Percentiles rank a stretch among this genome's conserved stretches.
Conservation (phyloP, 2,797 vertebrate species). For the Pangasius larnaudii region DNA sequence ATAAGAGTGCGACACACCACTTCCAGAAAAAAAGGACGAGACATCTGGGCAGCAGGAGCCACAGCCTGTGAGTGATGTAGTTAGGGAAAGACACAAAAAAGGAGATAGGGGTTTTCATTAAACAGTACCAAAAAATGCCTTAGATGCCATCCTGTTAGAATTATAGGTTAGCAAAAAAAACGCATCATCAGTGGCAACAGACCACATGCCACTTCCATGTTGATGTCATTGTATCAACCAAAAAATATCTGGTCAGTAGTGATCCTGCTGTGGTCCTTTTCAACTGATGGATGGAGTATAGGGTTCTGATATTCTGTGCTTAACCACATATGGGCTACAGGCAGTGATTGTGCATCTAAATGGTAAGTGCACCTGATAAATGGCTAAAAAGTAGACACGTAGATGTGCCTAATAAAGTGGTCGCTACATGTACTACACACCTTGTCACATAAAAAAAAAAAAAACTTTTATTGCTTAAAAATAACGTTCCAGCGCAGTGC, state of each 20-base stretch:
- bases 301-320: neutral
- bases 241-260: neutral
- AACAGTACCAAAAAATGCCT: neutral
- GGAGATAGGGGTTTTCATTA: neutral
- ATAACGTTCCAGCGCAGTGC: neutral
- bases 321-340: neutral
- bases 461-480: neutral
- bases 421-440: neutral
- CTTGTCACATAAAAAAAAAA: too few species aligned
- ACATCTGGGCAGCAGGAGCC: conserved; percentile 58
- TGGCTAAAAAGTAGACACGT: neutral
- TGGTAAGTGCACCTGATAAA: neutral
- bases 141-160: neutral
- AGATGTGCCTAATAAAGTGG: neutral
- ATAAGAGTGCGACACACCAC: conserved; percentile 75
- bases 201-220: neutral
- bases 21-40: conserved; percentile 73
- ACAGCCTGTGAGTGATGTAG: conserved; percentile 58
- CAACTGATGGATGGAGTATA: neutral
- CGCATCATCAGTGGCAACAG: neutral
- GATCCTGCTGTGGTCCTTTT: neutral
- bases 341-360: neutral
- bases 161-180: neutral
- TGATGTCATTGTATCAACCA: neutral
- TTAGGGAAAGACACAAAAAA: neutral